Percentiles rank a stretch among this genome's conserved stretches.
These are phyloP conservation scores for Acanthoscelides obtectus DNA, from an alignment of 2,888 invertebrate species.

Conservation along the genomic window DNA sequence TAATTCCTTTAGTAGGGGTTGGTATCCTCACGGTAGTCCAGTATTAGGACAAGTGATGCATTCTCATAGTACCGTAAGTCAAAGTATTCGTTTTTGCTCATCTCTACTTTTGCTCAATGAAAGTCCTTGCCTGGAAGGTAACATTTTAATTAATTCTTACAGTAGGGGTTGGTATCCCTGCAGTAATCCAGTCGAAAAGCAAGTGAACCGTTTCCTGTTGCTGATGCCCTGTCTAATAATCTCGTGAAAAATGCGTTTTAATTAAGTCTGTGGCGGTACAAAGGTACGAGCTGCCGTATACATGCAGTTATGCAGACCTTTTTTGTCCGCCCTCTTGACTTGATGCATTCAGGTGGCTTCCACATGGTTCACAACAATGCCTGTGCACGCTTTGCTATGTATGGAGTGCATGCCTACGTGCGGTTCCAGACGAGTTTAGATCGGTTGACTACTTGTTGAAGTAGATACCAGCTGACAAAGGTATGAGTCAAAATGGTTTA, in stretches of 20 bases:
- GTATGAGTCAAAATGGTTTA: too few relatives aligned
- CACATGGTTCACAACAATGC: neutral
- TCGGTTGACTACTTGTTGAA: neutral
- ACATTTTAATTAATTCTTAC: neutral
- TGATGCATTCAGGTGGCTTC: neutral
- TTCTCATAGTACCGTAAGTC: too few relatives aligned
- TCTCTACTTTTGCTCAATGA: neutral
- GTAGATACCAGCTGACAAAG: too few relatives aligned
- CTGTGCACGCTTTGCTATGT: neutral
- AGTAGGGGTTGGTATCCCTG: neutral
- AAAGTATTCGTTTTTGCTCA: neutral
- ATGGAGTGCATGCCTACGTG: neutral
- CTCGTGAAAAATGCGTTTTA: neutral
- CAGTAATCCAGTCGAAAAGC: neutral
- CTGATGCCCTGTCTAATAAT: neutral
- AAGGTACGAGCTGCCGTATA: neutral
- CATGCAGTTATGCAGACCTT: neutral
- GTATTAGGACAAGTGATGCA: too few relatives aligned
- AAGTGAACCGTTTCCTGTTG: neutral
- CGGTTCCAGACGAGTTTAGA: neutral
- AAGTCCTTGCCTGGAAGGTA: neutral
- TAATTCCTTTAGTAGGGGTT: too few relatives aligned
- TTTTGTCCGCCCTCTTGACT: neutral
- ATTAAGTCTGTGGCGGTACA: neutral
- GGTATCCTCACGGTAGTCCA: too few relatives aligned